Conservation (phyloP, 2,797 vertebrate species). For the Chiroxiphia lanceolata region DNA sequence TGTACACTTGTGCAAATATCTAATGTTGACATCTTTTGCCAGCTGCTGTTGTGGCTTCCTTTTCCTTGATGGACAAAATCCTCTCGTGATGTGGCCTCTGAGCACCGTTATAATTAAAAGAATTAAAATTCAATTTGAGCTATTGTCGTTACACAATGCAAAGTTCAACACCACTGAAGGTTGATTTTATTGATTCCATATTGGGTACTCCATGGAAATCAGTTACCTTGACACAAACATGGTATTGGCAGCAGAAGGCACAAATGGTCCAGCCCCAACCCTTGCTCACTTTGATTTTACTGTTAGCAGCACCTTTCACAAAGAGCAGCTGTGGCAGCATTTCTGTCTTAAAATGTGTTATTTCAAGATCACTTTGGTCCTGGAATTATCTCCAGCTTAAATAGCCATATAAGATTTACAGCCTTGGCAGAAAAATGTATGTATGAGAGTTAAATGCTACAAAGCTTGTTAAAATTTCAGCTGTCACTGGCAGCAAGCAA, state of each 20-base stretch:
- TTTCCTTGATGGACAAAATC: conserved; percentile 43
- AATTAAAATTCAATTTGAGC: conserved; percentile 67
- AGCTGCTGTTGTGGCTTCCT: conserved; percentile 47
- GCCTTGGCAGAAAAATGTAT: neutral
- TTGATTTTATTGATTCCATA: conserved; percentile 56
- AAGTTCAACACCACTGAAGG: conserved; percentile 56
- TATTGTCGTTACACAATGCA: conserved; percentile 53
- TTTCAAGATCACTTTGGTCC: neutral
- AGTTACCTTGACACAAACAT: conserved; percentile 20
- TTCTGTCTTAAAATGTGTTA: neutral
- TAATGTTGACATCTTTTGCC: conserved; percentile 52
- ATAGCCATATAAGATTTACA: neutral
- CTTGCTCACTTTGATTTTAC: neutral
- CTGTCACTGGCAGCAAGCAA: neutral
- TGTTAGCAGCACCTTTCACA: neutral
- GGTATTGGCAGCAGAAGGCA: conserved; percentile 6
- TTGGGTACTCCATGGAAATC: conserved; percentile 46
- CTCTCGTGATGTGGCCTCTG: conserved; percentile 46
- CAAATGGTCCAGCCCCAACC: neutral
- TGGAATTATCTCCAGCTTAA: neutral
- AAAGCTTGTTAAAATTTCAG: neutral
- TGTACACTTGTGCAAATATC: conserved; percentile 44
- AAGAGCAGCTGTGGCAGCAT: neutral
- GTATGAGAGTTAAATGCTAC: neutral
- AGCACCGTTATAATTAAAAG: conserved; percentile 42